Base-by-base conservation (phyloP, 2,113 vertebrate genomes). In the Ctenodactylus gundi region DNA sequence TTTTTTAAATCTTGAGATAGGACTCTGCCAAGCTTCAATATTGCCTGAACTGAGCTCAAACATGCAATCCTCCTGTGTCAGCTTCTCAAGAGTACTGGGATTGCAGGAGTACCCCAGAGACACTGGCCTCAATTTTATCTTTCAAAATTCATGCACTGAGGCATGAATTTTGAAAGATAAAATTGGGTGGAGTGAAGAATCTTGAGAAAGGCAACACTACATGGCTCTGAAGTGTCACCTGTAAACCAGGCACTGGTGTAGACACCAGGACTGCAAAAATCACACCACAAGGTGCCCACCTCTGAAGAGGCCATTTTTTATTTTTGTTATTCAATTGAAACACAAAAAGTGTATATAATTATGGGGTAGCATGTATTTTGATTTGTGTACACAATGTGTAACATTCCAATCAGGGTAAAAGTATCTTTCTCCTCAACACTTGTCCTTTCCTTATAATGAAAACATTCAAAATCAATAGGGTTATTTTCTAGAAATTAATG, bases 241-340 rank as follows among this genome's bases (percentile, higher is more conserved):
- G 10, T 3, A 46, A 0, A 2, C 49, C 18, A 39, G 7, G 27
- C 3, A 17, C 17, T 5, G 20, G 9, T 12, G 3, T 6, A 65
- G 53, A 88, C 10, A 31, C 55, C 7, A 46, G 17, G 7, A 2
- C 31, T 80, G 44, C 46, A 13, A 67, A 81, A n/a, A 31, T 6
- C 46, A n/a, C n/a, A n/a, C n/a, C 14, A 60, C 8, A 5, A 0
- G 4, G 44, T 2, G 6, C 20, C 3, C 58, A 10, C 2, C 18
- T 62, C 25, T 83, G 49, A 83, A 58, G 6, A 58, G 64, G 27
- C 7, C 44, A 31, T 44, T 64, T 64, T 62, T 51, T 49, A 49
- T 62, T 46, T 46, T 62, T 46, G 18, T 46, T 31, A n/a, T 41
- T 68, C 21, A 65, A 20, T 46, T 41, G 46, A 65, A 20, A 41